Evolutionary conservation across 2,888 invertebrate genomes (phyloP).

Genomic region (Plebejus melissa): DNA sequence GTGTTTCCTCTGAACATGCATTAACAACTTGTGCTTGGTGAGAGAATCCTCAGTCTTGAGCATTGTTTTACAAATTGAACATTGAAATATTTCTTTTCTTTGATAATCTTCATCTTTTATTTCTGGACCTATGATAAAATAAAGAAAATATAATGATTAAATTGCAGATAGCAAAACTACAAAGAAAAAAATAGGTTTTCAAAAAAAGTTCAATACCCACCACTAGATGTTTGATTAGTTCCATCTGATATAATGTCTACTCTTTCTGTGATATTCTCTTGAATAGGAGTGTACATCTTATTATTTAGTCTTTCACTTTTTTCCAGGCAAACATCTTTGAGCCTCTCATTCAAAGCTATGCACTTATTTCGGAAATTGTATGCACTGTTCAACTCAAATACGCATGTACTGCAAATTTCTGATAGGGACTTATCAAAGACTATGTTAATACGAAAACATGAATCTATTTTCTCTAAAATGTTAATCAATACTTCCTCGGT

Average conservation of each 20-base stretch:
- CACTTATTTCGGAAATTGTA: slow-evolving; percentile 59
- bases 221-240: not conserved
- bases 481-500: slow-evolving; percentile 44
- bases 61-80: slow-evolving; percentile 54
- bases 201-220: not conserved
- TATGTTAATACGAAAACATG: slow-evolving; percentile 58
- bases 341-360: slow-evolving; percentile 51
- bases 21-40: slow-evolving; percentile 54
- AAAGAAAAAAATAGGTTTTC: not conserved
- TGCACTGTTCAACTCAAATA: slow-evolving; percentile 51
- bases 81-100: slow-evolving; percentile 41
- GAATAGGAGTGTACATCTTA: not conserved
- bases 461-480: slow-evolving; percentile 50
- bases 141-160: not conserved
- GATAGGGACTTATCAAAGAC: slow-evolving; percentile 46
- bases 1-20: slow-evolving; percentile 63
- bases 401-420: slow-evolving; percentile 53
- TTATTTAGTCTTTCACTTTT: slow-evolving; percentile 33
- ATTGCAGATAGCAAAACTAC: not conserved
- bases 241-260: not conserved
- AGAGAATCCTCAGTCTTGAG: slow-evolving; percentile 57
- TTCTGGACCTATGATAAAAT: slow-evolving; percentile 18
- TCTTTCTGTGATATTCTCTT: not conserved
- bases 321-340: slow-evolving; percentile 38
- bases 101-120: not conserved